phyloP scores from a whole-genome alignment of 2,888 invertebrate species.

The Idaea straminata region DNA sequence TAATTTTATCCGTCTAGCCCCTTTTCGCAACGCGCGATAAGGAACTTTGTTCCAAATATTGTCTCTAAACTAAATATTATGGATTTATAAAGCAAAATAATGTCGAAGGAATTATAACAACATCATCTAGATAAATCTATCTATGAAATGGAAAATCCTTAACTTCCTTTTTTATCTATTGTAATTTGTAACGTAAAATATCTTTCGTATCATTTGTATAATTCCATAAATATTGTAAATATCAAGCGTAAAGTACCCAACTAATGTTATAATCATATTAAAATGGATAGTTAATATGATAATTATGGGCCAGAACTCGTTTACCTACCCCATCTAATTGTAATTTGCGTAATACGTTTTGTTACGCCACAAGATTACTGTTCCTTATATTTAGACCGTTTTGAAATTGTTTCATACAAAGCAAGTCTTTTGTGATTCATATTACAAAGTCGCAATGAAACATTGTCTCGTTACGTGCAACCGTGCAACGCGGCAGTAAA shows the following conservation, averaged over 20 bases:
- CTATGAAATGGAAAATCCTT: neutral
- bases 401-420: too few species aligned
- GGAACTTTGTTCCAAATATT: too few species aligned
- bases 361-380: conserved; percentile 8
- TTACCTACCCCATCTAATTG: conserved; percentile 22
- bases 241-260: neutral
- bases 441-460: neutral
- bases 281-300: conserved; percentile 23
- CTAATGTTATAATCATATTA: conserved; percentile 23
- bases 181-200: neutral
- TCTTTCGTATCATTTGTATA: neutral
- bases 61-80: too few species aligned
- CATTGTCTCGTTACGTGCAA: neutral
- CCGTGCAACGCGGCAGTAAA: neutral
- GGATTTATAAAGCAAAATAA: neutral
- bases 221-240: neutral
- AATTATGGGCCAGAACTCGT: conserved; percentile 18
- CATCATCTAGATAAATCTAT: neutral
- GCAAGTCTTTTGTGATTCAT: neutral
- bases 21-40: too few species aligned
- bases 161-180: neutral
- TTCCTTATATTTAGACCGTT: neutral
- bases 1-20: too few species aligned
- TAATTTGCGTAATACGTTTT: conserved; percentile 18
- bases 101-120: neutral